phyloP scores from a whole-genome alignment of 2,888 invertebrate species.

The Orchesella flavescens region DNA sequence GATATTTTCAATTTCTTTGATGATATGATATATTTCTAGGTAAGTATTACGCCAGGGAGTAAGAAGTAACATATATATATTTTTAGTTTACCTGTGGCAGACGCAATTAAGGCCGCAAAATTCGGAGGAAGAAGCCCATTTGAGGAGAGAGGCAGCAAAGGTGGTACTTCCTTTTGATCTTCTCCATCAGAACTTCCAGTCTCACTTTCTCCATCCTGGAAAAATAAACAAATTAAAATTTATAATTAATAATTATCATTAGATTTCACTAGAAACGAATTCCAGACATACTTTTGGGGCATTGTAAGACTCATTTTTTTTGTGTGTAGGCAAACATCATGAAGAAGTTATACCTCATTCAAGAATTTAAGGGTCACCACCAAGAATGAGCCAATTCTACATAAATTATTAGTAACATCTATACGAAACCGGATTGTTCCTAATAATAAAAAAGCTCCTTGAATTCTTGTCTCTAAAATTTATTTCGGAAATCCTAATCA shows the following conservation, averaged over 20 bases:
- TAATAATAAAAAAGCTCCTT: too few relatives aligned
- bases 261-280: not conserved
- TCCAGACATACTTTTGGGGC: not conserved
- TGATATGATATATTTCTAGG: too few relatives aligned
- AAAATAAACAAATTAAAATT: constrained; percentile 12
- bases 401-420: too few relatives aligned
- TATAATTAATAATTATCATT: not conserved
- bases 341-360: not conserved
- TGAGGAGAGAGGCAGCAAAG: constrained; percentile 67
- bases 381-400: too few relatives aligned
- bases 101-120: constrained; percentile 71
- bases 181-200: constrained; percentile 70
- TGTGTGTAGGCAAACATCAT: too few relatives aligned
- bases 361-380: constrained; percentile 12
- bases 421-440: too few relatives aligned
- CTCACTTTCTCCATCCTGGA: constrained; percentile 71
- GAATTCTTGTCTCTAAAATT: too few relatives aligned
- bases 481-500: too few relatives aligned
- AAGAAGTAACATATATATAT: too few relatives aligned
- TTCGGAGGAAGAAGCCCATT: constrained; percentile 70
- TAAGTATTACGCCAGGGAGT: not conserved
- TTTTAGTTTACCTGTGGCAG: constrained; percentile 65
- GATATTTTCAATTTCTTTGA: not conserved
- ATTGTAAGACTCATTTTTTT: not conserved
- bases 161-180: constrained; percentile 67